A percentile compares a stretch with the other conserved stretches of the same genome.
Conservation (phyloP, 2,888 invertebrate species). For the Caenorhabditis sp. region DNA sequence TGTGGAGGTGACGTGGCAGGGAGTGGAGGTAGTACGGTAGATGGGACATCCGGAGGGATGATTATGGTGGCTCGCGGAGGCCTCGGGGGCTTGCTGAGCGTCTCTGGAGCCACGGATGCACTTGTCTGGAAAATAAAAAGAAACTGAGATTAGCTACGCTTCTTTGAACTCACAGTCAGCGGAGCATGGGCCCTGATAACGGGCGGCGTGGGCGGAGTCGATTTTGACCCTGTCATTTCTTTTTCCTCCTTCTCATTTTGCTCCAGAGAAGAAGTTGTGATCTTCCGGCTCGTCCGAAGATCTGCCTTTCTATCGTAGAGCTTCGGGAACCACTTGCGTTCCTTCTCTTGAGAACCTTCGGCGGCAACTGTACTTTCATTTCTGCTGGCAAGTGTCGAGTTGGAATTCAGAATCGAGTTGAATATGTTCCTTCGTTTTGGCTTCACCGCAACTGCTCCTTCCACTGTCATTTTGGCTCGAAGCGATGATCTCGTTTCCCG, state of each 20-base stretch:
- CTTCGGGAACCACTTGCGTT: constrained; percentile 28
- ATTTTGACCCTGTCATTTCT: neutral
- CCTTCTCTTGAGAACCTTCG: neutral
- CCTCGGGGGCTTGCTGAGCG: constrained; percentile 13
- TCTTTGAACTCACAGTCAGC: too few species aligned
- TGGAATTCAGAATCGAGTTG: constrained; percentile 38
- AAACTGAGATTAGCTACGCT: too few species aligned
- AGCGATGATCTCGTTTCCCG: constrained; percentile 31
- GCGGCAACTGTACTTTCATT: neutral
- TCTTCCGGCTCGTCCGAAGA: constrained; percentile 16
- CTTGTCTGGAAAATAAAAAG: constrained; percentile 3
- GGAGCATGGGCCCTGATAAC: constrained; percentile 1
- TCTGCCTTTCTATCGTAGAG: constrained; percentile 7
- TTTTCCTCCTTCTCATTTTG: neutral
- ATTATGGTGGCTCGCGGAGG: too few species aligned
- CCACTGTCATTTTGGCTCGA: constrained; percentile 36
- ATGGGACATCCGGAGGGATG: constrained; percentile 19
- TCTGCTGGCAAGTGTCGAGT: neutral
- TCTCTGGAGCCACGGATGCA: constrained; percentile 6
- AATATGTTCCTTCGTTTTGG: constrained; percentile 29
- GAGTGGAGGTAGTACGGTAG: constrained; percentile 2
- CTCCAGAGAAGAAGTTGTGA: constrained; percentile 17
- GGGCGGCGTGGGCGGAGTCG: constrained; percentile 25
- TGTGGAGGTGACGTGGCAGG: neutral
- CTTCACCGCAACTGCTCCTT: constrained; percentile 32